phyloP scores from a whole-genome alignment of 2,888 invertebrate species.

The Odontocolon sp. region DNA sequence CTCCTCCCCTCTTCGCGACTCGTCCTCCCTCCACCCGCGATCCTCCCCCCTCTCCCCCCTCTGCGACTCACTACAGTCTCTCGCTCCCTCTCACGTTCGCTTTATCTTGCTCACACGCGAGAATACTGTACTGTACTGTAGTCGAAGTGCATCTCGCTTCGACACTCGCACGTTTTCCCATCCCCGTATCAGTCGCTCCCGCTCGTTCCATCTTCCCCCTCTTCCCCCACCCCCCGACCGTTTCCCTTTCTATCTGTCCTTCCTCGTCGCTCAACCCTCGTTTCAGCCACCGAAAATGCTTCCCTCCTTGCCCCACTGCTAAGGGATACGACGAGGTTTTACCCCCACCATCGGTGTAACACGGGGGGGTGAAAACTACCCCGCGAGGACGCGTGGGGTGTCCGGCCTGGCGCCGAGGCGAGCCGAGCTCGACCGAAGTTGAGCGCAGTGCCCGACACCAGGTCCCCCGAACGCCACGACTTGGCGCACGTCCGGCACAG shows the following conservation, averaged over 20 bases:
- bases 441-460: slow-evolving; percentile 76
- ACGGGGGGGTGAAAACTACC: slow-evolving; percentile 68
- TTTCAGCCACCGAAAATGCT: slow-evolving; percentile 38
- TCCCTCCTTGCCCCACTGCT: neutral
- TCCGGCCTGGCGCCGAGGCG: slow-evolving; percentile 73
- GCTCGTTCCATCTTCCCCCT: slow-evolving; percentile 56
- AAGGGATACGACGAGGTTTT: slow-evolving; percentile 55
- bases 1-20: slow-evolving; percentile 45
- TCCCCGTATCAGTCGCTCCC: slow-evolving; percentile 62
- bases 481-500: slow-evolving; percentile 80
- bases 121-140: slow-evolving; percentile 19
- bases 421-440: slow-evolving; percentile 78
- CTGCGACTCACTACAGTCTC: slow-evolving; percentile 40
- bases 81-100: slow-evolving; percentile 28
- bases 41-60: slow-evolving; percentile 17
- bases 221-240: too few species aligned
- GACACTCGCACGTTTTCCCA: slow-evolving; percentile 61
- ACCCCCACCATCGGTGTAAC: slow-evolving; percentile 72
- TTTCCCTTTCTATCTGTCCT: slow-evolving; percentile 50
- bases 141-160: slow-evolving; percentile 35
- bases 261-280: slow-evolving; percentile 49
- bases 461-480: slow-evolving; percentile 77
- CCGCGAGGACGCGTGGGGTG: slow-evolving; percentile 74
- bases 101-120: slow-evolving; percentile 40
- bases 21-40: slow-evolving; percentile 47